Evolutionary conservation across 2,888 invertebrate species (phyloP).

Genomic region (Callyntrura guangdongensis): DNA sequence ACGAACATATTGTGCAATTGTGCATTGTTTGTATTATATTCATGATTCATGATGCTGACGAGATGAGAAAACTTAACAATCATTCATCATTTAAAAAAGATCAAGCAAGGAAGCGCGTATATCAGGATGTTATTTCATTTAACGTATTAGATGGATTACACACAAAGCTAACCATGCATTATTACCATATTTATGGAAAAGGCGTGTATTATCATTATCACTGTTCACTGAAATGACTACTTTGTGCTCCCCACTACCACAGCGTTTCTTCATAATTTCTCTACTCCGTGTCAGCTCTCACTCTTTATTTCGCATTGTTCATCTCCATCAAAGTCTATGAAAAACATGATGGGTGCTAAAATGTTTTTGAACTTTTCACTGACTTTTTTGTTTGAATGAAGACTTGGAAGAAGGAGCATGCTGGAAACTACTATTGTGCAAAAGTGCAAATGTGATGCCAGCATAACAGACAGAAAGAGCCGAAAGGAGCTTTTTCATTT

Average conservation of each 20-base stretch:
- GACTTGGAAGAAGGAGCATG: slow-evolving; percentile 6
- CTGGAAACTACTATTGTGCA: slow-evolving; percentile 46
- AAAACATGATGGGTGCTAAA: slow-evolving; percentile 71
- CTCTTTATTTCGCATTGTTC: slow-evolving; percentile 44
- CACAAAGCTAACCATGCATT: slow-evolving; percentile 72
- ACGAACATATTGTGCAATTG: not conserved
- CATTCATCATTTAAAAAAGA: slow-evolving; percentile 56
- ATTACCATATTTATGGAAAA: slow-evolving; percentile 77
- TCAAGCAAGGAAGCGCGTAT: slow-evolving; percentile 59
- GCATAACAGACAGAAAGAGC: not conserved
- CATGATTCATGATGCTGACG: slow-evolving; percentile 17
- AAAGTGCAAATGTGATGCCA: slow-evolving; percentile 35
- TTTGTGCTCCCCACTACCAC: slow-evolving; percentile 45
- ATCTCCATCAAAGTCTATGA: slow-evolving; percentile 62
- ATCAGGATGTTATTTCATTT: slow-evolving; percentile 73
- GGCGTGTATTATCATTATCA: slow-evolving; percentile 69
- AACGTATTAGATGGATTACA: slow-evolving; percentile 73
- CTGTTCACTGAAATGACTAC: slow-evolving; percentile 67
- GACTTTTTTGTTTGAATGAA: slow-evolving; percentile 40
- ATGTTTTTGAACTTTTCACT: slow-evolving; percentile 73
- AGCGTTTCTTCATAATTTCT: slow-evolving; percentile 25
- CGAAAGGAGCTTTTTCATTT: slow-evolving; percentile 44
- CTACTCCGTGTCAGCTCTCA: slow-evolving; percentile 37
- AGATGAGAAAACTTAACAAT: slow-evolving; percentile 40
- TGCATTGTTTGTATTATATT: not conserved